Percentiles rank a stretch among this genome's conserved stretches.
phyloP scores from a whole-genome alignment of 1,140 invertebrate genomes.

The Metopolophium dirhodum region DNA sequence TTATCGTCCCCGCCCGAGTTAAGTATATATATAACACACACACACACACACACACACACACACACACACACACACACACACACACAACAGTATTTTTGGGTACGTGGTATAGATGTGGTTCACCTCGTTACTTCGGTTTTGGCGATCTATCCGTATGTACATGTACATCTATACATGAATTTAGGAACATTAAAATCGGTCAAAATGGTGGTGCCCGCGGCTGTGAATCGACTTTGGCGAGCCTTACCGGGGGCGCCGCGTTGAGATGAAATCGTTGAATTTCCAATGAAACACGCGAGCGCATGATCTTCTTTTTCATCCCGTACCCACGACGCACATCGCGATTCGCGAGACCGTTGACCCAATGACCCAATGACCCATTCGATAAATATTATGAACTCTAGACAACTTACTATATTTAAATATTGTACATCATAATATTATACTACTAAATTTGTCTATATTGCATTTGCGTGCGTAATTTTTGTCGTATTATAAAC shows the following conservation, averaged over 20 bases:
- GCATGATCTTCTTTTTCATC: slow-evolving; percentile 38
- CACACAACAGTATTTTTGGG: neutral
- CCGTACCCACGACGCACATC: neutral
- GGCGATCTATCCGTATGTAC: neutral
- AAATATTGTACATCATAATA: neutral
- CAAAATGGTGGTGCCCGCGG: neutral
- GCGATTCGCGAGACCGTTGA: neutral
- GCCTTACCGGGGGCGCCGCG: neutral
- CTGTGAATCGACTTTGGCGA: neutral
- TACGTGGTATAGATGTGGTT: neutral
- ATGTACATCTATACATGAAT: neutral
- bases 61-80: neutral
- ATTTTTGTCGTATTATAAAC: neutral
- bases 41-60: neutral
- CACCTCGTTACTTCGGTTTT: neutral
- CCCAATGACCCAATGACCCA: slow-evolving; percentile 49
- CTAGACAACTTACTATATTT: neutral
- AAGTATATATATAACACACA: neutral
- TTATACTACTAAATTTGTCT: neutral
- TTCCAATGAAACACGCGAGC: slow-evolving; percentile 14
- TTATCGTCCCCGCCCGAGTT: neutral
- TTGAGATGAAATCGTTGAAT: slow-evolving; percentile 38
- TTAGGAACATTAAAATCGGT: neutral
- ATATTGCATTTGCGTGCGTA: neutral
- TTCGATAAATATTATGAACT: neutral